phyloP scores from a whole-genome alignment of 1,140 invertebrate species.

The Lucilia sericata region DNA sequence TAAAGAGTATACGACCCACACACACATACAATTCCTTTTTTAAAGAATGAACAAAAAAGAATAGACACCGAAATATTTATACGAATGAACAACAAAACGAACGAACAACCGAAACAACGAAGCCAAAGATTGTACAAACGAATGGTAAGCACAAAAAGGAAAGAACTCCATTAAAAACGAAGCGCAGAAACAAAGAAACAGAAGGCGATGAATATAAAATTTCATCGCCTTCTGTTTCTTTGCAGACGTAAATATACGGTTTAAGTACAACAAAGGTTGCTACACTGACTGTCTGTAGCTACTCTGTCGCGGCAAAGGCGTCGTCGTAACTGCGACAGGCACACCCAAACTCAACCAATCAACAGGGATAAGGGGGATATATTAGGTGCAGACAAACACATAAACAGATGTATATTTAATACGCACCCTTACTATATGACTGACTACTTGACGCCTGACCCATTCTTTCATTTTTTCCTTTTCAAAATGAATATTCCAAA shows the following conservation, averaged over 20 bases:
- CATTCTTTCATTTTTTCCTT: not conserved
- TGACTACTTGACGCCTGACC: not conserved
- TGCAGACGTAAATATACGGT: not conserved
- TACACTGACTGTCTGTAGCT: not conserved
- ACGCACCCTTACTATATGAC: not conserved
- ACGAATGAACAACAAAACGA: not conserved
- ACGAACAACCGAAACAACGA: not conserved
- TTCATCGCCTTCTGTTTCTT: slow-evolving; percentile 21
- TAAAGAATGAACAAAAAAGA: not conserved
- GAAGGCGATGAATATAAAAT: not conserved
- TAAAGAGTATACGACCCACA: not conserved
- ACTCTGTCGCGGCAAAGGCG: slow-evolving; percentile 5
- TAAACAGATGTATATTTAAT: not conserved
- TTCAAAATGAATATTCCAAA: not conserved
- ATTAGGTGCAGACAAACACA: not conserved
- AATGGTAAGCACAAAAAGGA: not conserved
- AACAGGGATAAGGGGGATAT: slow-evolving; percentile 7
- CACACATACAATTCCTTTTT: not conserved
- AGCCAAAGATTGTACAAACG: slow-evolving; percentile 17
- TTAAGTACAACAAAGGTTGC: slow-evolving; percentile 13
- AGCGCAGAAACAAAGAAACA: slow-evolving; percentile 8
- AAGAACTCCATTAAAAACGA: slow-evolving; percentile 5
- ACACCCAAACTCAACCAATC: slow-evolving; percentile 37
- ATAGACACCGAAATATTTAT: not conserved
- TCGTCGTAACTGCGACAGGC: slow-evolving; percentile 32